Base-by-base conservation (phyloP, 1,140 invertebrate genomes). In the Drosophila albomicans region DNA sequence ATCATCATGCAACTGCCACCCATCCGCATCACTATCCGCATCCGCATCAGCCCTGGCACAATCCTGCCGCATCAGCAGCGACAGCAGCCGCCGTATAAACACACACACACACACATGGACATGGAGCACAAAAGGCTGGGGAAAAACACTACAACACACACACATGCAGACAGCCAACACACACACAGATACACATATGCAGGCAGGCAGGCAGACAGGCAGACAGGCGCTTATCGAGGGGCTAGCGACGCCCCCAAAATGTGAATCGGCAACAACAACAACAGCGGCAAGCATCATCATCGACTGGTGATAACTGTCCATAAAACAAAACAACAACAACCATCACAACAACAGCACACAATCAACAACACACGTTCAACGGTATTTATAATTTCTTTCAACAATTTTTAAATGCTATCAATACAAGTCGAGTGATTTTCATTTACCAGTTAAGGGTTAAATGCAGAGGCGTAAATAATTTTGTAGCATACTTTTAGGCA, bases 1-100 rank as follows among this genome's bases (percentile, higher is more conserved):
- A 92, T 62, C 91, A 91, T 59, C 91, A 92, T 62, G 82, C 57
- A 25, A 49, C 82, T 49, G 48, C 73, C 58, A 62, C 81, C 51
- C 91, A 92, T 70, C 91, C 91, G 52, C 91, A 92, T 69, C 88
- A 87, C 65, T 91, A 92, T 69, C 77, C 91, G 63, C 91, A 92
- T 87, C 90, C 90, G 16, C 91, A 92, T 41, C 92, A 92, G 78
- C 91, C 91, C 20, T 92, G 92, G 92, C 92, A 92, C 79, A 92
- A 92, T 92, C 91, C 92, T 25, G 82, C 81, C 57, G 81, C 78
- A 28, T 78, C 91, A 65, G 81, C 89, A 80, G 86, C 91, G 49
- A 91, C 91, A 10, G 91, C 92, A 58, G 82, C 91, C 54, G 92
- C 91, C 52, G 91, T 92, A 76, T 92, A 91, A 75, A 57, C 1